Evolutionary conservation across 2,888 invertebrate species (phyloP), one percentile per base, ranked within the genome.

Genomic region (Chironomus riparius): DNA sequence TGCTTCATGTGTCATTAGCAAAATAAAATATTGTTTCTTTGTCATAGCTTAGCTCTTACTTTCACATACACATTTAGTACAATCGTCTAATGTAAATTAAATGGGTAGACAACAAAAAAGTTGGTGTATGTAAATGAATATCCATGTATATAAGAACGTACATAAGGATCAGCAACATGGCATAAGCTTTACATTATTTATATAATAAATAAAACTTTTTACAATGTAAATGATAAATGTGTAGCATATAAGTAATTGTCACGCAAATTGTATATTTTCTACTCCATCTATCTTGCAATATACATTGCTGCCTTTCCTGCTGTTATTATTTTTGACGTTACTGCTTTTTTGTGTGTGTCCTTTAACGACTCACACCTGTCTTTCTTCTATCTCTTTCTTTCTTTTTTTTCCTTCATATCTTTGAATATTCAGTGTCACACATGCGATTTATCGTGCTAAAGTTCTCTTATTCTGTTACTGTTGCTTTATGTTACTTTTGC

Each of bases 341-440:
- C 38, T 38, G 38, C 2, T 56, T 15, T 56, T 56, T 24, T 24
- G 22, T 56, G 18, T 56, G n/a, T 56, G 50, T 18, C 56, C 18
- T 56, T 56, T 68, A 68, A 68, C 47, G 47, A 70, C 71, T 71
- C 71, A 71, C 71, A 71, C 71, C 72, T 72, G 72, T 72, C 70
- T 70, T 22, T 47, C 5, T 38, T 38, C 38, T 38, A 38, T 38
- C 38, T 38, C 38, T 10, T 10, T 38, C 10, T 38, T 10, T 38
- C 38, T 28, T 10, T 10, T 38, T 38, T 10, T 38, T 38, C 38
- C 38, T 38, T 38, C 10, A 38, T 38, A 10, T 38, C 10, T 38
- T 38, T 38, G 38, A n/a, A 48, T 18, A 15, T 71, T 50, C 70
- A 62, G 62, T 62, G 65, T 65, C 22, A 65, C 65, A 65, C 65